Base-by-base conservation (phyloP, 1,140 invertebrate genomes). In the Drosophila malerkotliana region DNA sequence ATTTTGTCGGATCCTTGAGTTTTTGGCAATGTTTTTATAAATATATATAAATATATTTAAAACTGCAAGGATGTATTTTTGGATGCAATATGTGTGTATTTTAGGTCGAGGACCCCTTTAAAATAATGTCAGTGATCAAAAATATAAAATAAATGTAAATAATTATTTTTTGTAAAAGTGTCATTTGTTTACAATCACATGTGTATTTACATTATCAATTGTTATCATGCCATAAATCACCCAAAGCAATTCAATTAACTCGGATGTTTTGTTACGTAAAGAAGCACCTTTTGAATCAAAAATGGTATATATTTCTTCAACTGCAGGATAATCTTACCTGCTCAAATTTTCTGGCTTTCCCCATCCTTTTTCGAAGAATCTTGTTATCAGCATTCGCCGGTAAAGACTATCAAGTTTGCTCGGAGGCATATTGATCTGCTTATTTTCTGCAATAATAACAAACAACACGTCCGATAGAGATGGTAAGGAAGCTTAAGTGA, bases 301-400 rank as follows among this genome's bases (percentile, higher is more conserved):
- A 10, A 12, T 12, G 0, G 4, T 3, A 18, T 18, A 49, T 5
- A 9, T 32, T 30, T 4, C 1, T 47, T 2, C 10, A 21, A 6
- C n/a, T n/a, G 6, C 6, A 8, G 18, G 30, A 51, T 21, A 47
- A 8, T 10, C 75, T 92, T 93, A 98, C 98, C 96, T 96, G 92
- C 96, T 95, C 34, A 99, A 93, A 93, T 97, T 96, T 83, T 98
- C 96, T 6, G 98, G 97, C 79, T 96, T 96, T 6, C 98, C 98
- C 98, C 98, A 99, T 73, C 98, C 98, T 93, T 98, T 97, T 0
- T 96, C 96, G 91, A 99, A 99, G 92, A 99, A 98, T 92, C 97
- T 97, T 1, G 97, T 97, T 39, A 99, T 92, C 21, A 99, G 93
- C 87, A 99, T 94, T 90, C 95, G 96, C 81, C 98, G 93, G 92